phyloP scores from a whole-genome alignment of 2,113 vertebrate genomes.

The Laterallus jamaicensis region DNA sequence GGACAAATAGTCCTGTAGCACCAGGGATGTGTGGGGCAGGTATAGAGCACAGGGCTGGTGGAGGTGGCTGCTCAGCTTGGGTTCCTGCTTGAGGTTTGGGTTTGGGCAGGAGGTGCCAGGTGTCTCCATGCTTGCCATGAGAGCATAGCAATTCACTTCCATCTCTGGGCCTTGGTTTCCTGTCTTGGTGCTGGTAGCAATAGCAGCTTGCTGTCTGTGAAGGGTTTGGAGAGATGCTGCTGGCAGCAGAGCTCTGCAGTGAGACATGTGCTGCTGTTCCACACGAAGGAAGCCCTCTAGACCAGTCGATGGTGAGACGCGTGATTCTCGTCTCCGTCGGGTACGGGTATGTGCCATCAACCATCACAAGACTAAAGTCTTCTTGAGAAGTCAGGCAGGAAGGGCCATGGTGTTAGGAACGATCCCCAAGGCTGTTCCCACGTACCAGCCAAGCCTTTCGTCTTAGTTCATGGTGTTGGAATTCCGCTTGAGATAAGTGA shows the following conservation, averaged over 20 bases:
- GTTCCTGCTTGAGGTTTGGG: fast-evolving
- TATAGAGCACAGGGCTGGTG: background rate
- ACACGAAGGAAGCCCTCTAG: background rate
- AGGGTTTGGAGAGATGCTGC: background rate
- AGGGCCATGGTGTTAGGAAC: background rate
- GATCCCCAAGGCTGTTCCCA: background rate
- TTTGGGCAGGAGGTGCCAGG: background rate
- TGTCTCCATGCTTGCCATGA: fast-evolving
- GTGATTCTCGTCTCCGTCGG: background rate
- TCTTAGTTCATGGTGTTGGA: background rate
- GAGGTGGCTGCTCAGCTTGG: background rate
- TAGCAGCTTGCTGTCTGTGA: background rate
- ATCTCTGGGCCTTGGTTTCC: background rate
- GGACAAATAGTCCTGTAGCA: background rate
- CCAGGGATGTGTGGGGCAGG: fast-evolving
- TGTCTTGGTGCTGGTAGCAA: fast-evolving
- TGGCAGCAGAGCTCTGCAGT: background rate
- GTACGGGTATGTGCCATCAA: background rate
- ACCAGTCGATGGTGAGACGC: background rate
- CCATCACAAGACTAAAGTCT: background rate
- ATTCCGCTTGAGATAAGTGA: background rate
- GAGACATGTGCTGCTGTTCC: background rate
- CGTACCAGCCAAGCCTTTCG: background rate
- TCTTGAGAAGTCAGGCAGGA: background rate
- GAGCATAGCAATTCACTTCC: fast-evolving